phyloP scores from a whole-genome alignment of 2,888 invertebrate species.

The Theristus sp. region DNA sequence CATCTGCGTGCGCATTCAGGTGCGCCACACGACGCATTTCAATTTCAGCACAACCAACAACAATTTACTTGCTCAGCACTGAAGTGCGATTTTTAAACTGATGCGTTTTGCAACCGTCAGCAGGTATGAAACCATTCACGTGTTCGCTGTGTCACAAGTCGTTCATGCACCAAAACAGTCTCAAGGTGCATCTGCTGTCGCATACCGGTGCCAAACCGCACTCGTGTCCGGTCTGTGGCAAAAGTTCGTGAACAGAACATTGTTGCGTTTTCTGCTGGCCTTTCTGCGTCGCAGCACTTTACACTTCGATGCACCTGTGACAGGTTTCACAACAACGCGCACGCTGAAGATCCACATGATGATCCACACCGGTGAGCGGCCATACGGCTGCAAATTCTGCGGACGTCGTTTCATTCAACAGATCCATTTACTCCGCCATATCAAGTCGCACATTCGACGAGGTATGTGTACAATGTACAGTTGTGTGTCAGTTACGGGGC shows the following conservation, averaged over 20 bases:
- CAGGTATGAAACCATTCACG: background rate
- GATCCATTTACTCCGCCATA: conserved; percentile 5
- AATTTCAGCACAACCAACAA: too few relatives aligned
- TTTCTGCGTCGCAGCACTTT: background rate
- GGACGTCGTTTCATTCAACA: conserved; percentile 4
- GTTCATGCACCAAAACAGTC: conserved; percentile 6
- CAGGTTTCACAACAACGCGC: conserved; percentile 5
- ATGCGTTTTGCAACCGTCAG: too few relatives aligned
- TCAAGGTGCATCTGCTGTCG: conserved; percentile 5
- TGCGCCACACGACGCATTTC: too few relatives aligned
- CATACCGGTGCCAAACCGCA: conserved; percentile 8
- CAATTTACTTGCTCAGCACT: too few relatives aligned
- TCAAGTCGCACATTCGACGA: conserved; percentile 4
- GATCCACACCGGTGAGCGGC: conserved; percentile 7
- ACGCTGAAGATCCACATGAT: conserved; percentile 8
- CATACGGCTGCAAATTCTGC: conserved; percentile 7
- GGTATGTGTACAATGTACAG: too few relatives aligned
- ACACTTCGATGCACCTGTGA: background rate
- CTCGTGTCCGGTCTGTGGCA: conserved; percentile 3
- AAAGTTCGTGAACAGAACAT: conserved; percentile 1
- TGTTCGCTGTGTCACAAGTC: conserved; percentile 2
- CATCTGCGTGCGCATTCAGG: conserved; percentile 12
- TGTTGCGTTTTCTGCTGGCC: background rate
- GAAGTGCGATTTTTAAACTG: too few relatives aligned
- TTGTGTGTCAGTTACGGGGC: too few relatives aligned